Base-by-base conservation (phyloP, 2,888 invertebrate genomes). In the Limenitis camilla region DNA sequence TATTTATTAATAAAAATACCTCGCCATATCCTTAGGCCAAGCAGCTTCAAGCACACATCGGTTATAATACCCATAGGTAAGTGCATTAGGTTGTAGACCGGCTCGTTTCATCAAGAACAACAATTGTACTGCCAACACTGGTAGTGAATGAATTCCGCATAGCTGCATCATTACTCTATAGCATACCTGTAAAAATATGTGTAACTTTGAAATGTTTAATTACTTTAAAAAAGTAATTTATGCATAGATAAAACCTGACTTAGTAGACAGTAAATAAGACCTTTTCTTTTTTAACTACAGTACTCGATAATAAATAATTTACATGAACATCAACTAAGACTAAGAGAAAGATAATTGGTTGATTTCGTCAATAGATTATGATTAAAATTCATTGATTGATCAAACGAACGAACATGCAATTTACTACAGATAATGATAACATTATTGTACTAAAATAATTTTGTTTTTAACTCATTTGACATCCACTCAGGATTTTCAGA, bases 131-230 rank as follows among this genome's bases (percentile, higher is more conserved):
- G 99, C 99, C 67, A 99, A 83, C 52, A 97, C 93, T 0, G 99
- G 99, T 71, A 96, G 91, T 52, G 96, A 95, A 75, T 98, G 96
- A 61, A 95, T 92, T 5, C 99, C 98, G 81, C 99, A 99, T 28
- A 99, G 89, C 80, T 99, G 98, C 96, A 99, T 98, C 93, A 99
- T 95, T 47, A 98, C 95, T 55, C 99, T 91, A 80, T 98, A 99
- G 83, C 99, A 99, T 46, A 99, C 96, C 93, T 92, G 63, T 5
- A 53, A 52, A 38, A 50, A 41, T 39, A 38, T 6, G 28, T 5
- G 1, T 36, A 9, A 10, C n/a, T 36, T 10, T 29, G 6, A 7
- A 28, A 40, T 28, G 19, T 5, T 39, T 11, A 39, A 19, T 29
- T 38, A 19, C 19, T 40, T 19, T 48, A 32, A 8, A 10, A n/a